Base-by-base conservation (phyloP, 1,140 invertebrate genomes). In the Penaeus chinensis region DNA sequence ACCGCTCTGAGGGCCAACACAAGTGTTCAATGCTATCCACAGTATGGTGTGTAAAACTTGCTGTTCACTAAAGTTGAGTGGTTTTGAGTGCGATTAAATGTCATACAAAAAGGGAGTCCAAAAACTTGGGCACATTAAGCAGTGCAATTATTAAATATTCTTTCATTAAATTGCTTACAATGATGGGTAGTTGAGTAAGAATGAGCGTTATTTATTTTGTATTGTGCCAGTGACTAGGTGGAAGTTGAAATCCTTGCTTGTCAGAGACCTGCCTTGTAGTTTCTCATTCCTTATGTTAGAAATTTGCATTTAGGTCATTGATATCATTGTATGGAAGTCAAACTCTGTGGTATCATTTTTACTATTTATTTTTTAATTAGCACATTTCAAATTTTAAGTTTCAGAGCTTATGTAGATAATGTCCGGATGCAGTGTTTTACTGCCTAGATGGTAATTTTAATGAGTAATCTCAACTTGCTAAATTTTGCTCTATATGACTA, bases 401-500 rank as follows among this genome's bases (percentile, higher is more conserved):
- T 54, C 13, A 76, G 60, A 78, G 84, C 76, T 85, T 76, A 77
- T 84, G 74, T 78, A 78, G 84, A 37, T 63, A 79, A 37, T 85
- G 76, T 79, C 63, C 42, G 24, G 37, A 82, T 85, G 84, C 84
- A 79, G 76, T 85, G 74, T 78, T 63, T 78, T 85, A 65, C 84
- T 85, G 74, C 62, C 60, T 77, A 63, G 76, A 69, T 81, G 66
- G 69, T 69, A 66, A 61, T 82, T 87, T 87, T 87, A 74, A 76
- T 87, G 47, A 87, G 85, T 87, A 87, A 87, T 87, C 85, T 87
- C 85, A 82, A 22, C 63, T 87, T 81, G 78, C 78, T 87, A 87
- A 74, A 76, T 54, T 84, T 76, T 74, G 82, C 82, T 84, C 69
- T 82, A 69, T 62, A 76, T 74, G 85, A 87, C 78, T 54, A 87